Evolutionary conservation across 2,797 vertebrate species (phyloP).

Genomic region (Taeniopygia guttata): DNA sequence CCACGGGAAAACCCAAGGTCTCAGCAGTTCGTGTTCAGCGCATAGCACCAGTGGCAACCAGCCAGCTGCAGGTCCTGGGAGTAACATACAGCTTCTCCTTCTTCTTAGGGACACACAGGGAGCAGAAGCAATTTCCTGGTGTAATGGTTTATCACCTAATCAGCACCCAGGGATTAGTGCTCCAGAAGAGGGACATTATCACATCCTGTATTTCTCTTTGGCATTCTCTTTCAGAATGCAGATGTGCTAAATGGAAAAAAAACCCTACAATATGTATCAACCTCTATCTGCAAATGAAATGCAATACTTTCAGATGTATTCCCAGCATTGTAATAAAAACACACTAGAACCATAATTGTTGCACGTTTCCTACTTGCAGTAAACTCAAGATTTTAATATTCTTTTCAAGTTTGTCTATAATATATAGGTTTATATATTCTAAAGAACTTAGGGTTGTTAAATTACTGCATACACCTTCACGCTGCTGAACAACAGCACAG

Average conservation of each 20-base stretch:
- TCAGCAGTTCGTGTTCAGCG: too few species aligned
- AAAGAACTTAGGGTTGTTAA: too few species aligned
- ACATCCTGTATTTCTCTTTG: slow-evolving; percentile 85
- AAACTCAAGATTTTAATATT: not conserved
- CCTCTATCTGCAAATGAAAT: not conserved
- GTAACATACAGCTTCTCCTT: not conserved
- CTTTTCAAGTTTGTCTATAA: not conserved
- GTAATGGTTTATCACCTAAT: not conserved
- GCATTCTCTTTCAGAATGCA: slow-evolving; percentile 83
- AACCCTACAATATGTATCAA: not conserved
- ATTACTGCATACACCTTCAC: too few species aligned
- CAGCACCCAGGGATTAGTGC: not conserved
- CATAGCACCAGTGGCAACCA: too few species aligned
- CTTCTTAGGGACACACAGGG: not conserved
- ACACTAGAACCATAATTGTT: not conserved
- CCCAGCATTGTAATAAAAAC: not conserved
- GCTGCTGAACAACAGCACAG: too few species aligned
- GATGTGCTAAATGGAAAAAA: slow-evolving; percentile 77
- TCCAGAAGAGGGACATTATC: not conserved
- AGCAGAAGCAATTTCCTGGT: not conserved
- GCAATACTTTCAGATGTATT: not conserved
- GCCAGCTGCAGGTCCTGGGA: too few species aligned
- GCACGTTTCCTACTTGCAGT: not conserved
- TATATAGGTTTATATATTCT: too few species aligned
- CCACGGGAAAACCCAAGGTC: too few species aligned